Evolutionary conservation across 2,797 vertebrate genomes (phyloP).

Genomic region (Danio tinwini): DNA sequence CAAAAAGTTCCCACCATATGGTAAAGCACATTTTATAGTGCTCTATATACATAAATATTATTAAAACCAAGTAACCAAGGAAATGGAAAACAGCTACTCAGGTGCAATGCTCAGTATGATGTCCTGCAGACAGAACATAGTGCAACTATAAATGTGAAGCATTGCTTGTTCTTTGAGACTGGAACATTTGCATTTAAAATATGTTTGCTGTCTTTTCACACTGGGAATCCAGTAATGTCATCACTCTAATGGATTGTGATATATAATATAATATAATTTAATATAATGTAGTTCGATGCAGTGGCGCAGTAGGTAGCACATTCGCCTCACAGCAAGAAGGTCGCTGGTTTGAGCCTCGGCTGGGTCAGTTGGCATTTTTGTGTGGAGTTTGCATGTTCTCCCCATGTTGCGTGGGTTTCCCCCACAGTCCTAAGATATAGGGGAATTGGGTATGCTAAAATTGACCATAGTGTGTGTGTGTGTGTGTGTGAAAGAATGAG

Average conservation of each 20-base stretch:
- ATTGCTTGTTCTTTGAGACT: slow-evolving; percentile 17
- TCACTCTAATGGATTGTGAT: slow-evolving; percentile 33
- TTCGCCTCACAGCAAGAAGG: too few species aligned
- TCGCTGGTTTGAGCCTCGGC: too few species aligned
- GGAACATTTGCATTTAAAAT: slow-evolving; percentile 44
- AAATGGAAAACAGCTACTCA: slow-evolving; percentile 52
- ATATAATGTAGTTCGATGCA: too few species aligned
- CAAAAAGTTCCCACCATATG: not conserved
- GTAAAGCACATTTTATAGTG: slow-evolving; percentile 7
- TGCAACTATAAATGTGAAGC: slow-evolving; percentile 30
- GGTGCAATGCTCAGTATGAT: slow-evolving; percentile 49
- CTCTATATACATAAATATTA: not conserved
- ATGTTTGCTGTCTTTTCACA: slow-evolving; percentile 16
- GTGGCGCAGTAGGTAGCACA: too few species aligned
- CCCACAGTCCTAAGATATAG: too few species aligned
- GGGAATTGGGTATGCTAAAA: too few species aligned
- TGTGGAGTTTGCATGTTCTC: too few species aligned
- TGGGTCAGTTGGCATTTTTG: too few species aligned
- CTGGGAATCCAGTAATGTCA: slow-evolving; percentile 5
- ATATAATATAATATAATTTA: slow-evolving; percentile 10
- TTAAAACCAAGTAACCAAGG: slow-evolving; percentile 46
- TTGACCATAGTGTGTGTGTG: too few species aligned
- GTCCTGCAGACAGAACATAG: slow-evolving; percentile 62
- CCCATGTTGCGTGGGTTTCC: too few species aligned
- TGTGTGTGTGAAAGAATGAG: too few species aligned